Evolutionary conservation across 1,140 invertebrate genomes (phyloP).

Genomic region (Daktulosphaira vitifoliae): DNA sequence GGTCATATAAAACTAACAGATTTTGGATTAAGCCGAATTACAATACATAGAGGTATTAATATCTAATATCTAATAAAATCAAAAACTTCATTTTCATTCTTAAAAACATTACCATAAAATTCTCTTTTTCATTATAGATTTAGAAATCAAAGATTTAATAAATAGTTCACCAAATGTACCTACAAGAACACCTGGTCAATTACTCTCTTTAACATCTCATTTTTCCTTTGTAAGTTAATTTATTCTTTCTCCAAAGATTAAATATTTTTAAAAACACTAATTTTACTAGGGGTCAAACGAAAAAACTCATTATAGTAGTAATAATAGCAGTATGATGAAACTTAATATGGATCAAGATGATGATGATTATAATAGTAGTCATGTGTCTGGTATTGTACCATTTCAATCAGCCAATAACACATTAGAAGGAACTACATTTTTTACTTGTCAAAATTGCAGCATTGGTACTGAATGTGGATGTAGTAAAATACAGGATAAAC

Average conservation of each 20-base stretch:
- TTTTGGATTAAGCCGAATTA: slow-evolving; percentile 90
- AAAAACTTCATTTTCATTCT: not conserved
- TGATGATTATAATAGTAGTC: slow-evolving; percentile 34
- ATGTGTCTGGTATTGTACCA: slow-evolving; percentile 46
- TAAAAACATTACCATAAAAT: not conserved
- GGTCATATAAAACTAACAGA: slow-evolving; percentile 98
- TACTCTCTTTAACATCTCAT: slow-evolving; percentile 82
- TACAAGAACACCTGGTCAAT: slow-evolving; percentile 80
- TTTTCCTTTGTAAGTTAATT: slow-evolving; percentile 62
- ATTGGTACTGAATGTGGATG: slow-evolving; percentile 3
- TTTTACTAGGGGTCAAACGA: slow-evolving; percentile 32
- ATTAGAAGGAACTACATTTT: slow-evolving; percentile 26
- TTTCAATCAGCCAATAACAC: slow-evolving; percentile 37
- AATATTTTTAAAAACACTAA: too few relatives aligned
- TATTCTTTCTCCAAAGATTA: not conserved
- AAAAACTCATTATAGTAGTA: not conserved
- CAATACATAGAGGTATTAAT: slow-evolving; percentile 51
- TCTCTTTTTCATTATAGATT: slow-evolving; percentile 46
- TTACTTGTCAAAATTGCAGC: slow-evolving; percentile 23
- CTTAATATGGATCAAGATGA: slow-evolving; percentile 28
- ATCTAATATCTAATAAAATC: not conserved
- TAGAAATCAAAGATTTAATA: slow-evolving; percentile 74
- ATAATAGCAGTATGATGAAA: slow-evolving; percentile 4
- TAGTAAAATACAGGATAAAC: not conserved
- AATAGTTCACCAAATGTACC: slow-evolving; percentile 61